phyloP scores from a whole-genome alignment of 1,140 invertebrate species.

The Trichonephila clavipes region DNA sequence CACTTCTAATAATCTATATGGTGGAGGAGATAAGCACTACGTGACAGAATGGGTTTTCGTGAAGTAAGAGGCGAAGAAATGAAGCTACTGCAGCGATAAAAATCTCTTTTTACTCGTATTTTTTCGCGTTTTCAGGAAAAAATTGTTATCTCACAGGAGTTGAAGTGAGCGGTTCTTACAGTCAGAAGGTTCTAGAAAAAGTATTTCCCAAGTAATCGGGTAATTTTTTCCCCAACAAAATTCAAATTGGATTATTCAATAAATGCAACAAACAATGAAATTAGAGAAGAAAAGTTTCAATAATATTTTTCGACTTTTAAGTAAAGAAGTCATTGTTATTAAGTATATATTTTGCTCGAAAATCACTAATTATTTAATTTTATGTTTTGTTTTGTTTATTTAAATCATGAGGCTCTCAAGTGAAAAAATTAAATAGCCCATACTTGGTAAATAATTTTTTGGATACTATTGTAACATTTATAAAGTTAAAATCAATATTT shows the following conservation, averaged over 20 bases:
- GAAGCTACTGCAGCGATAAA: slow-evolving; percentile 12
- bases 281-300: not conserved
- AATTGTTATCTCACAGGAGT: not conserved
- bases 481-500: no score
- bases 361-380: not conserved
- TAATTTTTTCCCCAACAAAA: not conserved
- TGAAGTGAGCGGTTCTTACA: not conserved
- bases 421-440: no score
- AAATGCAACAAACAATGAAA: not conserved
- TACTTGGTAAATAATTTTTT: no score
- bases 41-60: not conserved
- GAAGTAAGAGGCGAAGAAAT: not conserved
- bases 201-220: not conserved
- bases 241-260: not conserved
- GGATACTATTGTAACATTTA: no score
- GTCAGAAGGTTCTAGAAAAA: not conserved
- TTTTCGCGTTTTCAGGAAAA: not conserved
- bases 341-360: not conserved
- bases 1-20: not conserved
- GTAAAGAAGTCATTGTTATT: not conserved
- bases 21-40: slow-evolving; percentile 7
- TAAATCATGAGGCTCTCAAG: no score
- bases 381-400: no score
- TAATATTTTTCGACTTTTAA: no score
- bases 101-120: not conserved